Evolutionary conservation across 2,888 invertebrate genomes (phyloP).

Genomic region (Synanthedon formicaeformis): DNA sequence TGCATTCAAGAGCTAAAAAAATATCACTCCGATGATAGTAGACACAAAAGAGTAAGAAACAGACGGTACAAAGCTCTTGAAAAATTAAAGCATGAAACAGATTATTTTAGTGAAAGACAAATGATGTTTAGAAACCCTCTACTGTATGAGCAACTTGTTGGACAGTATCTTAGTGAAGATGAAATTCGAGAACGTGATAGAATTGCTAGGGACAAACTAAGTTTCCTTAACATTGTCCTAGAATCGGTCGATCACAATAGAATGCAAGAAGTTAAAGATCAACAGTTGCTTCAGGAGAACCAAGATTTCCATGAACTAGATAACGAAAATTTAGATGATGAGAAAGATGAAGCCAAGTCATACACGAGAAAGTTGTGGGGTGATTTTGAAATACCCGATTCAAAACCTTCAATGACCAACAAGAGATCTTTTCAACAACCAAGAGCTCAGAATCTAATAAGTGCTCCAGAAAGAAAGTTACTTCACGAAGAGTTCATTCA

Average conservation of each 20-base stretch:
- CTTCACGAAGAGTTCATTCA: conserved; percentile 85
- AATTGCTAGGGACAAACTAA: conserved; percentile 66
- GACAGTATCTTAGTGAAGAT: conserved; percentile 83
- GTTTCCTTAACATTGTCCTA: conserved; percentile 82
- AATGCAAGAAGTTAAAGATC: conserved; percentile 71
- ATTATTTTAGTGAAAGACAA: conserved; percentile 91
- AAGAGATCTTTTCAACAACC: conserved; percentile 19
- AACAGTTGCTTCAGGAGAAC: conserved; percentile 73
- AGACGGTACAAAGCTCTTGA: conserved; percentile 86
- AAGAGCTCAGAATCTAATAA: conserved; percentile 48
- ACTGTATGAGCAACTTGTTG: conserved; percentile 90
- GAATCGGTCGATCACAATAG: conserved; percentile 83
- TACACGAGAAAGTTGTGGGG: conserved; percentile 56
- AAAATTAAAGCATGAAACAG: conserved; percentile 74
- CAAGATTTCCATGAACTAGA: conserved; percentile 35
- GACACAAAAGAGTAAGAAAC: conserved; percentile 76
- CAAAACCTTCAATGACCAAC: conserved; percentile 25
- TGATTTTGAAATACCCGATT: conserved; percentile 63
- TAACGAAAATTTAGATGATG: conserved; percentile 21
- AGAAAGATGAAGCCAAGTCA: conserved; percentile 12
- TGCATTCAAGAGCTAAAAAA: conserved; percentile 73
- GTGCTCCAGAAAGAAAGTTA: conserved; percentile 72
- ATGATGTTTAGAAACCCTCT: conserved; percentile 94
- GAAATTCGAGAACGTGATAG: conserved; percentile 77
- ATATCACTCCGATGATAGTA: conserved; percentile 64